phyloP scores from a whole-genome alignment of 92 coral and sea anemone species.

The Zoanthus gigantus region DNA sequence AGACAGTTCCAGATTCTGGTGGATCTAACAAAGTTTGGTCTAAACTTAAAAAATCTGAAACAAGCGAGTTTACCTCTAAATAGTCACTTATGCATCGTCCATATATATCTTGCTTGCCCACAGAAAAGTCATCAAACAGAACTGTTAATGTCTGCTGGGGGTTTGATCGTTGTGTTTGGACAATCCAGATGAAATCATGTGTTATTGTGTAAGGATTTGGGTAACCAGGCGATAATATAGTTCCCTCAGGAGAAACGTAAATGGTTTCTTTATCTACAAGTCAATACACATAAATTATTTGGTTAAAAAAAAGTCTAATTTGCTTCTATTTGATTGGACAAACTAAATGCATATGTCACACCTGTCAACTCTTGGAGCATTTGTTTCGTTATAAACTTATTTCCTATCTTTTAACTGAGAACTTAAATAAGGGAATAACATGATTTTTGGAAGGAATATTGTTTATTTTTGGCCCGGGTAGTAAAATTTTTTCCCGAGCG shows the following conservation, averaged over 20 bases:
- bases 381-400: too few relatives aligned
- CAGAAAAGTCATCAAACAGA: constrained; percentile 71
- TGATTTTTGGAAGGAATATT: too few relatives aligned
- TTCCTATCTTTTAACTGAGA: too few relatives aligned
- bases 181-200: constrained; percentile 77
- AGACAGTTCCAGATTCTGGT: too few relatives aligned
- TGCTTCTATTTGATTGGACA: background rate
- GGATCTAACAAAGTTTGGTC: too few relatives aligned
- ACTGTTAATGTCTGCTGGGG: constrained; percentile 56
- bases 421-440: too few relatives aligned
- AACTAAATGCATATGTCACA: background rate
- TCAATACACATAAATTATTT: background rate
- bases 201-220: constrained; percentile 74
- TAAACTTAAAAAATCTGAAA: too few relatives aligned
- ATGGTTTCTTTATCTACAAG: constrained; percentile 69
- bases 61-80: constrained; percentile 45
- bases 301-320: too few relatives aligned
- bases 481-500: too few relatives aligned
- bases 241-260: constrained; percentile 67
- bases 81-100: constrained; percentile 75
- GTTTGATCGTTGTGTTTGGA: constrained; percentile 39
- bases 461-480: too few relatives aligned
- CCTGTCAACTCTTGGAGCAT: too few relatives aligned
- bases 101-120: constrained; percentile 70
- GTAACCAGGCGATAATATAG: constrained; percentile 72